Base-by-base conservation (phyloP, 1,140 invertebrate genomes). In the Prorops nasuta region DNA sequence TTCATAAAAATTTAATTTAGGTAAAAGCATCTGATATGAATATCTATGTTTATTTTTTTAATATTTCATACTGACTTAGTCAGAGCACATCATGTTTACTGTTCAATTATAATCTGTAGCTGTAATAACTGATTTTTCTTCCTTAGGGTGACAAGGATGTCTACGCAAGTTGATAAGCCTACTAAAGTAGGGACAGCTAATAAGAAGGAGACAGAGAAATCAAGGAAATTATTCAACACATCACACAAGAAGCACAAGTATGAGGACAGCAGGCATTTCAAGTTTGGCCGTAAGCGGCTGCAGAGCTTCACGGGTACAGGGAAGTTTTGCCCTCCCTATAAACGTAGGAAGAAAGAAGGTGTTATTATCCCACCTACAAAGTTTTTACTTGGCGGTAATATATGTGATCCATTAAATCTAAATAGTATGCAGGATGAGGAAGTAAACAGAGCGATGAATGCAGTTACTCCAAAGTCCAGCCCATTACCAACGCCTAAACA, bases 321-420 rank as follows among this genome's bases (percentile, higher is more conserved):
- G 19, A 81, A 76, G 59, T 77, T 77, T 38, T 75, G 68, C 50
- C 71, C 70, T 3, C 74, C 75, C 0, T 82, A 86, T 54, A 88
- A 88, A 60, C 78, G 85, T 41, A 80, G 87, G 32, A 85, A 86
- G 54, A 89, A 89, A 60, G 87, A 87, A 52, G 83, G 81, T 49
- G 80, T 82, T 37, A 87, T 92, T 52, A 72, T 76, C 45, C 85
- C 91, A 22, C 92, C 94, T 0, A 94, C 92, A 2, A 96, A 96
- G 74, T 97, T 98, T 79, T 78, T 98, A 4, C 80, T 97, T 1
- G 95, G 95, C 40, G 95, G 95, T 15, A 97, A 94, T 69, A 96
- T 96, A 57, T 88, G 86, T 55, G 95, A 98, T 80, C 95, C 95
- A 0, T 74, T 98, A 9, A 98, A 98, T 80, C 78, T 98, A 41